A percentile compares a stretch with the other conserved stretches of the same genome.
phyloP scores from a whole-genome alignment of 2,888 invertebrate species.

The Sarcophaga caerulescens region DNA sequence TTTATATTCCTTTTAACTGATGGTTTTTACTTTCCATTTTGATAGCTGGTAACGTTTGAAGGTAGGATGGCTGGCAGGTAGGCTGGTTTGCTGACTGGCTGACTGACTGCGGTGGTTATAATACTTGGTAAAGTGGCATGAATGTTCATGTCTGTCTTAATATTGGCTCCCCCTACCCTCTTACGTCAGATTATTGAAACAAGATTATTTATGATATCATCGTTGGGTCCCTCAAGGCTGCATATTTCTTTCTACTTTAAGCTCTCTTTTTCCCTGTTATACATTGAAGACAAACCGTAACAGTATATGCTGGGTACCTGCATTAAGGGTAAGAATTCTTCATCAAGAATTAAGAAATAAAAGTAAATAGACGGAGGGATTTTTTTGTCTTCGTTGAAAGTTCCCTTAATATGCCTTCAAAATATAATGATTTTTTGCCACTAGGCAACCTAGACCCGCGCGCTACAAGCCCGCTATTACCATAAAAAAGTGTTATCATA shows the following conservation, averaged over 20 bases:
- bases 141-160: background rate
- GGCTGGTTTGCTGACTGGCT: background rate
- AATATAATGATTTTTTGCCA: conserved; percentile 10
- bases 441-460: conserved; percentile 21
- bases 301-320: no score
- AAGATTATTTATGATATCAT: conserved; percentile 69
- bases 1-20: background rate
- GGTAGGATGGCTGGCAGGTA: no score
- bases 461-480: background rate
- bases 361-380: background rate
- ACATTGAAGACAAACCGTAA: background rate
- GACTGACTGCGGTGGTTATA: background rate
- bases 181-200: conserved; percentile 69
- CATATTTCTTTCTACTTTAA: background rate
- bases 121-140: background rate
- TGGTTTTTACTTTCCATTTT: background rate
- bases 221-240: conserved; percentile 36
- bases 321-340: background rate
- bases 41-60: no score
- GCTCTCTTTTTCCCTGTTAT: background rate
- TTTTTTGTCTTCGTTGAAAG: background rate
- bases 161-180: background rate
- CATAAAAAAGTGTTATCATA: conserved; percentile 16
- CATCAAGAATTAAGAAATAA: background rate
- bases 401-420: background rate